A percentile compares a stretch with the other conserved stretches of the same genome.
phyloP scores from a whole-genome alignment of 2,797 vertebrate genomes.

The Fistularia commersonii region DNA sequence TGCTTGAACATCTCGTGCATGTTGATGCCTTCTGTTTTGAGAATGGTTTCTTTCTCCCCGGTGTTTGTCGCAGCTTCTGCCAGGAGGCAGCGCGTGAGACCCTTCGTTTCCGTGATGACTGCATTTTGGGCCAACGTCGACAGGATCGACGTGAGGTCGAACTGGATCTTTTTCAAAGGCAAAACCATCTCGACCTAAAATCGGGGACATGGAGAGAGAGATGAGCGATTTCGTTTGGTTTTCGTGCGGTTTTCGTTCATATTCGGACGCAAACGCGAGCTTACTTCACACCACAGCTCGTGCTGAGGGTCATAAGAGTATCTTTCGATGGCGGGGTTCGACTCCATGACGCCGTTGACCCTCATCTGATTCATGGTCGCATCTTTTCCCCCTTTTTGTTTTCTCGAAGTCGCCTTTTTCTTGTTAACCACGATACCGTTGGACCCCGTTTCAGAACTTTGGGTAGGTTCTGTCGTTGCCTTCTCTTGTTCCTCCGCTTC shows the following conservation, averaged over 20 bases:
- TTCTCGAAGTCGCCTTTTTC: accelerated
- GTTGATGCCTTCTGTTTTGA: conserved; percentile 95
- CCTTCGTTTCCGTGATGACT: conserved; percentile 84
- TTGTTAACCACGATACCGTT: not conserved
- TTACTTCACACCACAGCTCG: conserved; percentile 91
- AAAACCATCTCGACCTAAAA: conserved; percentile 81
- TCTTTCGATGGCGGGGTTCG: conserved; percentile 72
- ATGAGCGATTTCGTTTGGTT: not conserved
- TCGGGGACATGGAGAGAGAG: not conserved
- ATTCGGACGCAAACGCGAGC: not conserved
- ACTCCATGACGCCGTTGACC: conserved; percentile 73
- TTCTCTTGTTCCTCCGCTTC: conserved; percentile 22
- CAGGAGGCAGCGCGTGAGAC: conserved; percentile 88
- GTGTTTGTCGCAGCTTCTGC: conserved; percentile 73
- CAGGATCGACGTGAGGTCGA: conserved; percentile 87
- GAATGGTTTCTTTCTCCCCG: conserved; percentile 75
- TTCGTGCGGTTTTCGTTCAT: too few species aligned
- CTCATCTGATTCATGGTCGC: conserved; percentile 48
- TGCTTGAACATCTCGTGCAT: conserved; percentile 87
- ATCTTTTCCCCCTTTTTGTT: not conserved
- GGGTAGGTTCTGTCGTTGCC: conserved; percentile 1
- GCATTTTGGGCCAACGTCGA: conserved; percentile 75
- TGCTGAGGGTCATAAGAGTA: conserved; percentile 81
- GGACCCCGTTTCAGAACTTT: conserved; percentile 8
- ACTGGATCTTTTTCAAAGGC: conserved; percentile 85